Evolutionary conservation across 2,797 vertebrate species (phyloP).

Genomic region (Catostomus latipinnis): DNA sequence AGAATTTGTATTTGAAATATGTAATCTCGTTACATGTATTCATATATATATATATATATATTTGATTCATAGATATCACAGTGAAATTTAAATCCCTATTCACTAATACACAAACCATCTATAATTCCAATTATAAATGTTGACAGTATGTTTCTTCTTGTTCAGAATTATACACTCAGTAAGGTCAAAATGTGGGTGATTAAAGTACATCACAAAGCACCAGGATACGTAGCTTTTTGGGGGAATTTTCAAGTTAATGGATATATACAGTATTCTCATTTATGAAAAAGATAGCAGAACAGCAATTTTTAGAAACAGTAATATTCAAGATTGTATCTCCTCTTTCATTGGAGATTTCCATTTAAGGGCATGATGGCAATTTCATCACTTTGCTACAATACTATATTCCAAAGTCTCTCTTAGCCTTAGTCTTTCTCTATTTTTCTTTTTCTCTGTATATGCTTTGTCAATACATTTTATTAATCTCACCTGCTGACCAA

Average conservation of each 20-base stretch:
- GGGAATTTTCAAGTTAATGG: neutral
- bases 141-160: neutral
- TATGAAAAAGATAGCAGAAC: constrained; percentile 10
- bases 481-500: neutral
- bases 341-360: constrained; percentile 25
- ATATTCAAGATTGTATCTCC: neutral
- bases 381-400: constrained; percentile 18
- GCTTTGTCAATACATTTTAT: neutral
- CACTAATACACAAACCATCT: neutral
- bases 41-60: too few relatives aligned
- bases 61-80: too few relatives aligned
- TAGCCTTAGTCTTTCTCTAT: neutral
- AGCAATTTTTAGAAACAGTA: constrained; percentile 54
- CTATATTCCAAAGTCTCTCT: neutral
- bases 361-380: constrained; percentile 9
- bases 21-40: too few relatives aligned
- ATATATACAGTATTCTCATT: neutral
- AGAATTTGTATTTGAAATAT: too few relatives aligned
- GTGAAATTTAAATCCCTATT: too few relatives aligned
- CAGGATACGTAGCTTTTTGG: neutral
- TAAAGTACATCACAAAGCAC: neutral
- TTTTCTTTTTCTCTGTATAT: neutral
- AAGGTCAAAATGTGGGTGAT: neutral
- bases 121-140: neutral
- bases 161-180: too few relatives aligned